Evolutionary conservation across 1,140 invertebrate genomes (phyloP), one percentile per base, ranked within the genome.

Genomic region (Pseudobourletiella spinata): DNA sequence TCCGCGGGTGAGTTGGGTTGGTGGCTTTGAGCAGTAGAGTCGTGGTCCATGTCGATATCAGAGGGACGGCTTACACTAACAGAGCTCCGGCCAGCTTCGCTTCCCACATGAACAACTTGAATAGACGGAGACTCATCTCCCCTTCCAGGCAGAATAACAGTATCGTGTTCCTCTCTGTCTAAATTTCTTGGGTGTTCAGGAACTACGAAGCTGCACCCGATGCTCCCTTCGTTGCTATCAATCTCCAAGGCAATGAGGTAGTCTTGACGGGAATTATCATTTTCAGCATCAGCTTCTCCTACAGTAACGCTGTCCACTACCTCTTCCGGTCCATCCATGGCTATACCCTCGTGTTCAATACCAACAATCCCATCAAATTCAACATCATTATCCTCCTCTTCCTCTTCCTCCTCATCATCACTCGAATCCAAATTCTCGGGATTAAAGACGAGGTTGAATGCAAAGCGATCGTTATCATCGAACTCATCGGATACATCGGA

Each of bases 391-490:
- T 48, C 46, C 22, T n/a, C 46, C 46, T 48, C 15, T 6, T 14
- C 51, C 20, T 54, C 55, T 18, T 14, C 55, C 3, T 57, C 25
- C 3, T 11, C 15, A 35, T 32, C 30, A 26, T 48, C 18, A 28
- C 2, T 28, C 11, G 22, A 35, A 28, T 26, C 25, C 8, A 24
- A 4, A 39, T 18, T 51, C 20, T 46, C 6, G 26, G 39, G 51
- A 50, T 59, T 25, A 54, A 51, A 30, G 18, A 57, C 60, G 25
- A 58, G 35, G 20, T 51, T 28, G 26, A 44, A 26, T n/a, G 11
- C n/a, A 43, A 35, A 6, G 20, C n/a, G 16, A 20, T 46, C 55
- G 28, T 59, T 29, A 57, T 50, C 46, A n/a, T 62, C 61, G 16
- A 26, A 29, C 3, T 57, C 54, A 6, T 62, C 61, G 30, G 44